phyloP scores from a whole-genome alignment of 1,140 invertebrate species.

The Holcopasites calliopsidis region DNA sequence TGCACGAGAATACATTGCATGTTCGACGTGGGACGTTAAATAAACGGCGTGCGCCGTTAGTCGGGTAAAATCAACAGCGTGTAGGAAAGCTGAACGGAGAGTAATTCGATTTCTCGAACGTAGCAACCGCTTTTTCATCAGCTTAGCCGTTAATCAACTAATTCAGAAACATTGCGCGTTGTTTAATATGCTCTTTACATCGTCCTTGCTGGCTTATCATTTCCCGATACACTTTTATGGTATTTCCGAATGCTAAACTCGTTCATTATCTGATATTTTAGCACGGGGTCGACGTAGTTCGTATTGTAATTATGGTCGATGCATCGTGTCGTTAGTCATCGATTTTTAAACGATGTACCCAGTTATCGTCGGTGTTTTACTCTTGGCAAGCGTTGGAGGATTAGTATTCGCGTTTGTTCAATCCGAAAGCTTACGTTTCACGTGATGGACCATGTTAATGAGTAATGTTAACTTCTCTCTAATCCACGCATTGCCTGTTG shows the following conservation, averaged over 20 bases:
- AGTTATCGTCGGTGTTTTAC: not conserved
- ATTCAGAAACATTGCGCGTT: slow-evolving; percentile 25
- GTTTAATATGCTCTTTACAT: not conserved
- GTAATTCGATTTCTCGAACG: slow-evolving; percentile 45
- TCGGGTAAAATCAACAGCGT: slow-evolving; percentile 52
- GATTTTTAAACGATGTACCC: not conserved
- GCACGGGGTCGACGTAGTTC: not conserved
- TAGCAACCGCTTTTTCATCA: not conserved
- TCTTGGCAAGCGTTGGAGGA: too few species aligned
- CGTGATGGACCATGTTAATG: too few species aligned
- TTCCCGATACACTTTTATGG: not conserved
- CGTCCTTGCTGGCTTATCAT: not conserved
- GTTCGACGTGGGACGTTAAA: slow-evolving; percentile 50
- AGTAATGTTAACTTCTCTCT: too few species aligned
- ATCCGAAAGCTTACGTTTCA: too few species aligned
- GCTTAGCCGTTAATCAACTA: slow-evolving; percentile 32
- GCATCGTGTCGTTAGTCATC: not conserved
- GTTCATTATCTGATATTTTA: not conserved
- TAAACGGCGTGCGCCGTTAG: slow-evolving; percentile 31
- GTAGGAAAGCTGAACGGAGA: not conserved
- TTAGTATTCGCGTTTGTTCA: too few species aligned
- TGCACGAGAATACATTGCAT: slow-evolving; percentile 22
- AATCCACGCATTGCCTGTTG: too few species aligned
- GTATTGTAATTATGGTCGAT: not conserved
- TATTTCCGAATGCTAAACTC: not conserved